phyloP scores from a whole-genome alignment of 1,140 invertebrate genomes.

The Acyrthosiphon pisum region DNA sequence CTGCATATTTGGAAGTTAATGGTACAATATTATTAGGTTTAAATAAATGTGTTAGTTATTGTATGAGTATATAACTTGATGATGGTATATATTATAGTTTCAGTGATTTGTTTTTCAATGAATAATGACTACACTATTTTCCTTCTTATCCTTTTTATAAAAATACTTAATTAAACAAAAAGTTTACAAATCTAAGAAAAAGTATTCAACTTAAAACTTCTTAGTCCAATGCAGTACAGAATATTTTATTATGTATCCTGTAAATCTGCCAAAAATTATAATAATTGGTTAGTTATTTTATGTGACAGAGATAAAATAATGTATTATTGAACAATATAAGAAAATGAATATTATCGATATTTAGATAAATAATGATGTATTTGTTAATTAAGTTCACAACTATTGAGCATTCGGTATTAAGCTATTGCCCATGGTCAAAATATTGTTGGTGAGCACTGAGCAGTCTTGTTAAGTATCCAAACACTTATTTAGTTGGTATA shows the following conservation, averaged over 20 bases:
- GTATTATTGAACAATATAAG: neutral
- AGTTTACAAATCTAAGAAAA: neutral
- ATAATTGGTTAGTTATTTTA: neutral
- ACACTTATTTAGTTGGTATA: neutral
- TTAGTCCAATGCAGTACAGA: neutral
- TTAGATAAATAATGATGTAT: neutral
- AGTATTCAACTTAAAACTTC: neutral
- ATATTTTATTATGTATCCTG: neutral
- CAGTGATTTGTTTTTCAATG: neutral
- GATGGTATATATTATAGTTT: neutral
- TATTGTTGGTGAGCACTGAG: neutral
- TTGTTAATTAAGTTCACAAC: neutral
- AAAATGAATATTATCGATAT: neutral
- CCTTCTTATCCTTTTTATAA: neutral
- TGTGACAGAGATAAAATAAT: neutral
- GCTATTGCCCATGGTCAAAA: neutral
- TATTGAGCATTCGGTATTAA: neutral
- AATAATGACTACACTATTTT: neutral
- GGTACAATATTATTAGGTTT: constrained; percentile 64
- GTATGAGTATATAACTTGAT: neutral
- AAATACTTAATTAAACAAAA: neutral
- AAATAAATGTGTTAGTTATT: neutral
- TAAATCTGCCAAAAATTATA: neutral
- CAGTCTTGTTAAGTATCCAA: neutral
- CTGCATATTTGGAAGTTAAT: constrained; percentile 75